These are phyloP conservation scores for Platyura marginata DNA, from an alignment of 1,140 invertebrate species.

Conservation along the genomic window DNA sequence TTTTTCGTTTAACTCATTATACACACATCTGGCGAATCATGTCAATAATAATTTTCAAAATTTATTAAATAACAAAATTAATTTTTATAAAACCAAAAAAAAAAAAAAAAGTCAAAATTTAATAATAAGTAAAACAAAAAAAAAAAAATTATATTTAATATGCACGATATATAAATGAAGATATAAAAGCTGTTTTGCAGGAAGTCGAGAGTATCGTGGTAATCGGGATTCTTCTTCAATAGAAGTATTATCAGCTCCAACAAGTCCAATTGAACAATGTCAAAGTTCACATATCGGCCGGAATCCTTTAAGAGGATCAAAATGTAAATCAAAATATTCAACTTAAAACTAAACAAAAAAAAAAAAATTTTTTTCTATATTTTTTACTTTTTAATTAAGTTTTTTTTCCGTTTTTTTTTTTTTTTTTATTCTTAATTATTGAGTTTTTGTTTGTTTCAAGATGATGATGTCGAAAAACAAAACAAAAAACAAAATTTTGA, in stretches of 20 bases:
- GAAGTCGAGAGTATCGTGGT: slow-evolving; percentile 6
- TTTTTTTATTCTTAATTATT: neutral
- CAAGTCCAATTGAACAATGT: slow-evolving; percentile 34
- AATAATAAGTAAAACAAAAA: neutral
- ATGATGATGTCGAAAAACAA: no score
- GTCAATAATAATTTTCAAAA: no score
- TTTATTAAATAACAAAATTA: neutral
- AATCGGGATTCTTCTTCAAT: slow-evolving; percentile 26
- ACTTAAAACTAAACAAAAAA: neutral
- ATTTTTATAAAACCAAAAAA: neutral
- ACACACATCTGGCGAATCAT: no score
- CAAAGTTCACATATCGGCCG: slow-evolving; percentile 35
- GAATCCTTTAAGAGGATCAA: slow-evolving; percentile 59
- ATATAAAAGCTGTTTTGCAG: neutral
- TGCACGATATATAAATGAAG: neutral
- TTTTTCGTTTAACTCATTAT: no score
- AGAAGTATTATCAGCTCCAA: slow-evolving; percentile 31
- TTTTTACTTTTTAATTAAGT: neutral
- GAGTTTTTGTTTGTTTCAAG: neutral
- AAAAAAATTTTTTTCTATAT: neutral
- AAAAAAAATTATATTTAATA: neutral
- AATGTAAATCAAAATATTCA: slow-evolving; percentile 36
- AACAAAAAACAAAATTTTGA: no score
- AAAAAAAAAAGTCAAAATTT: neutral
- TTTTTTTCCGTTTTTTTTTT: neutral